Base-by-base conservation (phyloP, 37 sponge, comb jelly and placozoan genomes). In the Trichoplax adhaerens region DNA sequence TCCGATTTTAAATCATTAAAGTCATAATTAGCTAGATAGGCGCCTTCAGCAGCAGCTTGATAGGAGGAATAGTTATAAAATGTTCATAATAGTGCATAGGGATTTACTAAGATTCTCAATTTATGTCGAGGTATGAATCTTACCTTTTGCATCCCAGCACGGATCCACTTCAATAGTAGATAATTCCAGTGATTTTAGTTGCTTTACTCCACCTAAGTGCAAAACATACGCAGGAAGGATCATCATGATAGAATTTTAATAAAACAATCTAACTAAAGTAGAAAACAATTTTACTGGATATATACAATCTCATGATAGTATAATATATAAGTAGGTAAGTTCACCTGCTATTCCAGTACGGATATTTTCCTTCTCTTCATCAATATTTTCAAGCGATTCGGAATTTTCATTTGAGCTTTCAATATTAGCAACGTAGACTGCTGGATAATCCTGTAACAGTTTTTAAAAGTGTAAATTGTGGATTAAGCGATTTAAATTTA, bases 1-100 rank as follows among this genome's bases (percentile, higher is more conserved):
- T 29, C 29, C 1, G 68, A 56, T 58, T 86, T 87, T 56, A 87
- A 58, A 58, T 71, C 68, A 58, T 91, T 79, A 73, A 70, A 91
- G 1, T 65, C 10, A 64, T 79, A 87, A 48, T 74, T 53, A 29
- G 83, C 70, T 55, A 91, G 65, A 3, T 65, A 63, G 66, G 74
- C 74, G 1, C 85, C 88, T 29, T 87, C 93, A 62, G 85, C 82
- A 73, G 81, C 71, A 62, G 93, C 88, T 81, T 52, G 1, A 57
- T 53, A 70, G 29, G 12, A 7, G 2, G 46, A 2, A 73, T 12
- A 7, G 52, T 2, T 58, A 54, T 50, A 73, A 5, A 47, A 10
- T 46, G 8, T 10, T 72, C 76, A 51, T 7, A 71, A 51, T 8
- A 4, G n/a, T 29, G 29, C 29, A 29, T 29, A 29, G 29, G 29